Evolutionary conservation across 2,113 vertebrate genomes (phyloP), one percentile per base, ranked within the genome.

Genomic region (Esox niger): DNA sequence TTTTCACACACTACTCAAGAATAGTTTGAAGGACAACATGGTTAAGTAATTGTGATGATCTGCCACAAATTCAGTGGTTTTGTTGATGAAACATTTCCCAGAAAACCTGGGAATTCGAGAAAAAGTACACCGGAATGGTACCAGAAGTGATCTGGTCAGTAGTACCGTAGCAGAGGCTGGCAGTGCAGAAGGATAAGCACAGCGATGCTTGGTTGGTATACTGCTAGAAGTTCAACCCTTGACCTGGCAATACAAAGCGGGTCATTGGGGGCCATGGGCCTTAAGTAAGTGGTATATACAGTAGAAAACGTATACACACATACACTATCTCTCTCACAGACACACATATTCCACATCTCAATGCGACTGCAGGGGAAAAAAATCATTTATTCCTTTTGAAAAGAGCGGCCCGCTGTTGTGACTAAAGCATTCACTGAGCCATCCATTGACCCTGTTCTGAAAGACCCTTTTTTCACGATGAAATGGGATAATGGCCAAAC

Each of bases 401-500:
- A 86, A 84, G 85, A 80, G 76, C 62, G 73, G 78, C 83, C 82
- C 82, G 83, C 89, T 79, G 80, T 79, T 87, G 86, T 91, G 88
- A 91, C 89, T 90, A 88, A 91, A 90, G 88, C 89, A 87, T 84
- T 89, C 84, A 84, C 79, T 87, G 84, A 73, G 79, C 81, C 80
- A 86, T 85, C 80, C 80, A n/a, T n/a, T n/a, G n/a, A n/a, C 84
- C 86, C 83, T 86, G 85, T 83, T 84, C 85, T 84, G 78, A 76
- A 87, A 85, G 86, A 83, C 86, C 84, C 77, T 86, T 86, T 87
- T 86, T 70, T 68, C 84, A 86, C 74, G 73, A 82, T 63, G 79
- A 84, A 84, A 88, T 87, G 84, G 86, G 87, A 90, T 90, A 88
- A 89, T 88, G 87, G 89, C 83, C 85, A 86, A 89, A 84, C 84